Evolutionary conservation across 1,140 invertebrate species (phyloP).

Genomic region (Epicauta chinensis): DNA sequence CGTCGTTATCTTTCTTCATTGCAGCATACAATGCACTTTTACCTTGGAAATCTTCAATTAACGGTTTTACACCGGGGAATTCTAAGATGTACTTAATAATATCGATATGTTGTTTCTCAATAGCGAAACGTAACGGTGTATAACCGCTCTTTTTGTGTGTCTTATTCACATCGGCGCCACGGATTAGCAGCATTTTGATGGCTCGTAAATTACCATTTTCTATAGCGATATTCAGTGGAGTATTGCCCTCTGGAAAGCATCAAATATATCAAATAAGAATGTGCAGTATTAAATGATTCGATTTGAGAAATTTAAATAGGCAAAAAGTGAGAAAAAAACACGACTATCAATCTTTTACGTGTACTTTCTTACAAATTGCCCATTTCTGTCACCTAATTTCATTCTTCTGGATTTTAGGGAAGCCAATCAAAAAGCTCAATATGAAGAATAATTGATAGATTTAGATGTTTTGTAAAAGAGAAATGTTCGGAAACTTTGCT

Average conservation of each 20-base stretch:
- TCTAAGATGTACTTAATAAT: constrained; percentile 49
- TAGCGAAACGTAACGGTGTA: constrained; percentile 52
- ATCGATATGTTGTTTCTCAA: constrained; percentile 44
- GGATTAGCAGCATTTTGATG: constrained; percentile 44
- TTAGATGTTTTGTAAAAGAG: too few species aligned
- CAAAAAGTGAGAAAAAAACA: too few species aligned
- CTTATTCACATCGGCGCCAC: constrained; percentile 47
- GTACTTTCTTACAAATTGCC: too few species aligned
- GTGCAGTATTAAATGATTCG: too few species aligned
- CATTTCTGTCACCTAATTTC: too few species aligned
- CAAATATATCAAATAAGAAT: too few species aligned
- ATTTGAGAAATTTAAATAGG: too few species aligned
- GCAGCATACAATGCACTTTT: constrained; percentile 26
- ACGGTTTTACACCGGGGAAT: constrained; percentile 24
- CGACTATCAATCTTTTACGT: too few species aligned
- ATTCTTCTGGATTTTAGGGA: too few species aligned
- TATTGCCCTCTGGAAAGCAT: constrained; percentile 43
- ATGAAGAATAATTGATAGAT: too few species aligned
- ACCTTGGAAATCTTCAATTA: constrained; percentile 25
- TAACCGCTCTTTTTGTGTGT: constrained; percentile 48
- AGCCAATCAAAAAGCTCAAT: too few species aligned
- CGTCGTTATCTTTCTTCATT: constrained; percentile 19
- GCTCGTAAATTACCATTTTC: constrained; percentile 45
- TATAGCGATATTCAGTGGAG: constrained; percentile 48
- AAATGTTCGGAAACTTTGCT: too few species aligned